Percentiles rank a stretch among this genome's conserved stretches.
Conservation (phyloP, 1,140 invertebrate genomes). For the Drosophila orosa region DNA sequence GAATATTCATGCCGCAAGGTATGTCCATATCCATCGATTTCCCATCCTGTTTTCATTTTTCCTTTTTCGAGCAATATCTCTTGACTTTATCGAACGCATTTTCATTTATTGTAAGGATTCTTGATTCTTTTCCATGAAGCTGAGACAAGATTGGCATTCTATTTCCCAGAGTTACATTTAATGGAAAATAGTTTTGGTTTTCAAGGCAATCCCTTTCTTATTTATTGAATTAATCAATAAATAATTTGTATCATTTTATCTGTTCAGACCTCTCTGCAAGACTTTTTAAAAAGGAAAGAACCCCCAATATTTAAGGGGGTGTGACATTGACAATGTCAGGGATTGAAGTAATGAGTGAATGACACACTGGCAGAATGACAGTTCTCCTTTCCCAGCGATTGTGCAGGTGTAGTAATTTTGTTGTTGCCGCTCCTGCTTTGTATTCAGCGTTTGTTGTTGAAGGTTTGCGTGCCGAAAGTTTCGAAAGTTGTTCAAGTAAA, state of each 20-base stretch:
- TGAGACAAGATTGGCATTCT: not conserved
- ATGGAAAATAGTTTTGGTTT: not conserved
- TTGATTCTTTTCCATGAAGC: not conserved
- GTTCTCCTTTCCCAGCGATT: slow-evolving; percentile 17
- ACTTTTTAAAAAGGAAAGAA: not conserved
- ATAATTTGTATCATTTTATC: not conserved
- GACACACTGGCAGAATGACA: slow-evolving; percentile 56
- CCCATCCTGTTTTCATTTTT: not conserved
- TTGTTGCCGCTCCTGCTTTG: slow-evolving; percentile 47
- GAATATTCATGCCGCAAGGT: not conserved
- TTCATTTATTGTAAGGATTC: not conserved
- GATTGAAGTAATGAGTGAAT: slow-evolving; percentile 46
- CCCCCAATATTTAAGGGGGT: not conserved
- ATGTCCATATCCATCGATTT: not conserved
- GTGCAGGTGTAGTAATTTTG: slow-evolving; percentile 58
- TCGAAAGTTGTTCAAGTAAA: slow-evolving; percentile 58
- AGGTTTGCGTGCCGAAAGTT: slow-evolving; percentile 73
- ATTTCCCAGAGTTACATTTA: not conserved
- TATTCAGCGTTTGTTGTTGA: slow-evolving; percentile 50
- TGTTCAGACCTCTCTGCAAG: not conserved
- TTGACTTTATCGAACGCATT: not conserved
- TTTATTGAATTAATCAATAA: not conserved
- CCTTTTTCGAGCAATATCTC: not conserved
- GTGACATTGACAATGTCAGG: slow-evolving; percentile 74
- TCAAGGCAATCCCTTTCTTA: not conserved